Evolutionary conservation across 2,797 vertebrate genomes (phyloP), one percentile per base, ranked within the genome.

Genomic region (Platalea minor): DNA sequence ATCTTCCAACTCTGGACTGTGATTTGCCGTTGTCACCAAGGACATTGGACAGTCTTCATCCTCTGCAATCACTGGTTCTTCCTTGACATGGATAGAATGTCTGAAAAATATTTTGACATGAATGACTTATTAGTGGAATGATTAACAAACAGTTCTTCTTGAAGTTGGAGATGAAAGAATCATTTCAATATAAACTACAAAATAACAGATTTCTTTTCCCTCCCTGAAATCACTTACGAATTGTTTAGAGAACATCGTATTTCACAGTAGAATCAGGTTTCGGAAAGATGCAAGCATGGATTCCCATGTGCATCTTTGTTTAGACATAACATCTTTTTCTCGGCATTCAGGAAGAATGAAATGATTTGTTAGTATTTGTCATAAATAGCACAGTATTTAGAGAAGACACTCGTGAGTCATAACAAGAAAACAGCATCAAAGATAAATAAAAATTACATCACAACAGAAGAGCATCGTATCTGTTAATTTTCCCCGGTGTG

Each of bases 1-100:
- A 11, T 99, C 99, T 76, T 99, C 99, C 98, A 99, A 98, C 97
- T 99, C 99, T 87, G 99, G 99, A 99, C 99, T 99, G 98, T 99
- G 99, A 98, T 99, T 99, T 95, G 99, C 99, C 7, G 99, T 99
- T 98, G 99, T 99, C 98, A 99, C 99, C 97, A 99, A 98, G 73
- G 99, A 99, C 99, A 99, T 99, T 68, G 99, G 99, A 98, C 99
- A 99, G 98, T 99, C 99, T 86, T 99, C 99, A 90, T 99, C 99
- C 84, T 99, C 99, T 97, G 99, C 99, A 97, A 99, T 99, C 95
- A 99, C 98, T 9, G 99, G 99, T 97, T 99, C 99, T 98, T 99
- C 99, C 98, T 99, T 99, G 95, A 99, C 99, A 77, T 99, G 99
- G 97, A 99, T 97, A 89, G 98, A 98, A 79, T 98, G 98, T 99